Base-by-base conservation (phyloP, 1,140 invertebrate species). In the Sitodiplosis mosellana region DNA sequence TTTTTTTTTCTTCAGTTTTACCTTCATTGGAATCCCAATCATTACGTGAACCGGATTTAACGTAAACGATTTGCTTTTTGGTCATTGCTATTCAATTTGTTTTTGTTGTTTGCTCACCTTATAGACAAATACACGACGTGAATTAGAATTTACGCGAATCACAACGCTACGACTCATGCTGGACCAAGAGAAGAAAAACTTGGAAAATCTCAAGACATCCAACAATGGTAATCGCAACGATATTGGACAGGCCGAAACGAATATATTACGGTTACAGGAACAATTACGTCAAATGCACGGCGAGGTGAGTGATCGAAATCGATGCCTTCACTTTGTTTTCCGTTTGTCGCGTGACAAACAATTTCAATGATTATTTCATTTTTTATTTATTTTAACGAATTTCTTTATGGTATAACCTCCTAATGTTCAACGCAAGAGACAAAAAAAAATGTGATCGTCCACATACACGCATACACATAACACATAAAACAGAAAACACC, bases 11-110 rank as follows among this genome's bases (percentile, higher is more conserved):
- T n/a, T n/a, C n/a, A n/a, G n/a, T n/a, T n/a, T n/a, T n/a, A n/a
- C n/a, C n/a, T n/a, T n/a, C n/a, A n/a, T n/a, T n/a, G n/a, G 61
- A 87, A 82, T 72, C 77, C 49, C 81, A 83, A 55, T 85, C 85
- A 55, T 77, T 80, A 46, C 72, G 78, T 10, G 80, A 87, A 63
- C 61, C 86, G 54, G 78, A 84, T 56, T 74, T 75, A 40, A 76
- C 81, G 48, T 77, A 82, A 54, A 75, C 80, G 27, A 5, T 27
- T 27, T 27, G 3, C 27, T 27, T 10, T 27, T 3, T 27, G 4
- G 27, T 10, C 27, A 5, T 27, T 20, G 14, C 33, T n/a, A 27
- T 27, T 27, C 27, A 27, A 27, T 27, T 27, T 17, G 1, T 46
- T 36, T 46, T n/a, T 6, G 14, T 36, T 36, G 36, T 46, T 12